Evolutionary conservation across 2,113 vertebrate genomes (phyloP).

Genomic region (Poeciliopsis occidentalis): DNA sequence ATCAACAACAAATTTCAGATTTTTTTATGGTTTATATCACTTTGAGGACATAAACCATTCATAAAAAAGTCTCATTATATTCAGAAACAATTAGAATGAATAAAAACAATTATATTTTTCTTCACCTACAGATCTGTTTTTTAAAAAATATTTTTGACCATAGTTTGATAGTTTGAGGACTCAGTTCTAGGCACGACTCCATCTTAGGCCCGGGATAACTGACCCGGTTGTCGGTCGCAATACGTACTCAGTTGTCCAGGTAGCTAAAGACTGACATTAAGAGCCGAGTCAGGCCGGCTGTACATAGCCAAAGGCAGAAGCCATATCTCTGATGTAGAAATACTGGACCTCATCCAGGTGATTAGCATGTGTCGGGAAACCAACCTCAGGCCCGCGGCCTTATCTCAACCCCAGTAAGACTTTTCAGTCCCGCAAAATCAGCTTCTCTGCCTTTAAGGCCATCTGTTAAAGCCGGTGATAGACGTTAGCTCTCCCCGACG

Average conservation of each 20-base stretch:
- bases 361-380: slow-evolving; percentile 58
- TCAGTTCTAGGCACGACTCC: too few relatives aligned
- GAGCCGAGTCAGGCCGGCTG: slow-evolving; percentile 33
- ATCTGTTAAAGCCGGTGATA: slow-evolving; percentile 46
- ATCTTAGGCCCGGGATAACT: too few relatives aligned
- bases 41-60: too few relatives aligned
- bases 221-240: too few relatives aligned
- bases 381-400: slow-evolving; percentile 52
- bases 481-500: slow-evolving; percentile 49
- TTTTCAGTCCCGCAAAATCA: slow-evolving; percentile 52
- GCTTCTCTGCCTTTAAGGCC: slow-evolving; percentile 49
- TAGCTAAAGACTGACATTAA: slow-evolving; percentile 36
- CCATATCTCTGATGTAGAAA: slow-evolving; percentile 52
- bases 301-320: slow-evolving; percentile 37
- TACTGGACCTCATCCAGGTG: slow-evolving; percentile 61
- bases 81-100: not conserved
- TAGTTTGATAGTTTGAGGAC: too few relatives aligned
- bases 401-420: slow-evolving; percentile 49
- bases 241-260: slow-evolving; percentile 19
- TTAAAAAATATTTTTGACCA: too few relatives aligned
- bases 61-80: too few relatives aligned
- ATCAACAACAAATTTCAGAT: too few relatives aligned
- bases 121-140: too few relatives aligned
- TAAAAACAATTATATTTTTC: too few relatives aligned
- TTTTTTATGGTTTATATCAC: too few relatives aligned